A percentile compares a stretch with the other conserved stretches of the same genome.
Evolutionary conservation across 2,797 vertebrate genomes (phyloP).

Genomic region (Remorina albescens): DNA sequence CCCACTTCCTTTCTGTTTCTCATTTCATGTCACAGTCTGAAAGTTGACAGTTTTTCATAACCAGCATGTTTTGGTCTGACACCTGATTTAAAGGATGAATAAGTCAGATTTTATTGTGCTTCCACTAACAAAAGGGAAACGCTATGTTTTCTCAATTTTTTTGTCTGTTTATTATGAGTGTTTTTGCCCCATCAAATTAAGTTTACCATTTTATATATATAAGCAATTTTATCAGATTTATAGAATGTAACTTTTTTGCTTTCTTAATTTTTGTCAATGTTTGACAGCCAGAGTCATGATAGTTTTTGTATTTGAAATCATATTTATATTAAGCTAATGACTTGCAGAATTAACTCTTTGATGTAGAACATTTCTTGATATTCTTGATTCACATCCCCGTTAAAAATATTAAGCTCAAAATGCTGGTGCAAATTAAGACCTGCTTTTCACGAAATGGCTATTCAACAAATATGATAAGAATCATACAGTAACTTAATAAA

Average conservation of each 20-base stretch:
- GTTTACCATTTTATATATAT: neutral
- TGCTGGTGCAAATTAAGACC: neutral
- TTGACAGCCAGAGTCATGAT: neutral
- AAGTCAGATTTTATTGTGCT: neutral
- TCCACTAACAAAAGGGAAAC: neutral
- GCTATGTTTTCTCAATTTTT: neutral
- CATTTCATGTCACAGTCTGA: neutral
- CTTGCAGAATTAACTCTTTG: neutral
- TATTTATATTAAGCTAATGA: conserved; percentile 7
- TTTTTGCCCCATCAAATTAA: neutral
- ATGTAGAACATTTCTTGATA: neutral
- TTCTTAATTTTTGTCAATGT: neutral
- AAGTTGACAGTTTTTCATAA: neutral
- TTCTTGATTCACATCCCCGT: conserved; percentile 3
- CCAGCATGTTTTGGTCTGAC: neutral
- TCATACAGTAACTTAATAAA: neutral
- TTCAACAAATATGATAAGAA: neutral
- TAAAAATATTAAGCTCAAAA: conserved; percentile 2
- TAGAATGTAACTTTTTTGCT: neutral
- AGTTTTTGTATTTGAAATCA: neutral
- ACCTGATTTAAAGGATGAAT: conserved; percentile 8
- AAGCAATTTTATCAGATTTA: neutral
- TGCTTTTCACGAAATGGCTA: neutral
- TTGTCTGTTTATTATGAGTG: neutral
- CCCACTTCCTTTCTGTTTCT: neutral